A percentile compares a stretch with the other conserved stretches of the same genome.
Conservation (phyloP, 1,140 invertebrate genomes). For the Psilanteris sp. region DNA sequence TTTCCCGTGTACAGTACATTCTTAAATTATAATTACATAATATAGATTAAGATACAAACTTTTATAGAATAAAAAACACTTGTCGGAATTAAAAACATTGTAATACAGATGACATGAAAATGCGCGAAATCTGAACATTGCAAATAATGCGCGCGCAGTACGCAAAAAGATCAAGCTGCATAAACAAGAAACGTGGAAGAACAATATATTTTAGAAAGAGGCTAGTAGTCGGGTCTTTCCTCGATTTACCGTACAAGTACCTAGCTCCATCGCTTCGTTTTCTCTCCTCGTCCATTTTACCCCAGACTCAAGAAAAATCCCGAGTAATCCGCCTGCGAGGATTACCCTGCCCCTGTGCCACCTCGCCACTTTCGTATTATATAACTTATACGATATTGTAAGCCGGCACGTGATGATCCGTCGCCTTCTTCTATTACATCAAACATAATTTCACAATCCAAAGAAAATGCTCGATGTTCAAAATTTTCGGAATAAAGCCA, state of each 20-base stretch:
- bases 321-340: conserved; percentile 76
- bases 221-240: conserved; percentile 68
- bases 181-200: conserved; percentile 63
- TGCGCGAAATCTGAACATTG: conserved; percentile 24
- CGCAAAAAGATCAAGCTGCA: conserved; percentile 32
- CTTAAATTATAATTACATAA: too few relatives aligned
- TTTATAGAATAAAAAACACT: too few relatives aligned
- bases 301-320: conserved; percentile 74
- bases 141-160: conserved; percentile 23
- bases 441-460: conserved; percentile 54
- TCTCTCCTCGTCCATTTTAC: conserved; percentile 65
- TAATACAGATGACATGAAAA: conserved; percentile 27
- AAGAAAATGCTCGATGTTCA: conserved; percentile 26
- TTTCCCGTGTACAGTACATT: too few relatives aligned
- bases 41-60: too few relatives aligned
- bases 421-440: conserved; percentile 55
- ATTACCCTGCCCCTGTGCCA: conserved; percentile 72
- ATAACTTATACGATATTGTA: conserved; percentile 71
- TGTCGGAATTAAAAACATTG: too few relatives aligned
- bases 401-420: conserved; percentile 65
- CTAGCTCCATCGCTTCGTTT: conserved; percentile 66
- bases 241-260: conserved; percentile 68
- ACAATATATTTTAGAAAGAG: conserved; percentile 72
- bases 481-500: conserved; percentile 18
- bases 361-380: conserved; percentile 71